Evolutionary conservation across 2,797 vertebrate genomes (phyloP).

Genomic region (Catostomus latipinnis): DNA sequence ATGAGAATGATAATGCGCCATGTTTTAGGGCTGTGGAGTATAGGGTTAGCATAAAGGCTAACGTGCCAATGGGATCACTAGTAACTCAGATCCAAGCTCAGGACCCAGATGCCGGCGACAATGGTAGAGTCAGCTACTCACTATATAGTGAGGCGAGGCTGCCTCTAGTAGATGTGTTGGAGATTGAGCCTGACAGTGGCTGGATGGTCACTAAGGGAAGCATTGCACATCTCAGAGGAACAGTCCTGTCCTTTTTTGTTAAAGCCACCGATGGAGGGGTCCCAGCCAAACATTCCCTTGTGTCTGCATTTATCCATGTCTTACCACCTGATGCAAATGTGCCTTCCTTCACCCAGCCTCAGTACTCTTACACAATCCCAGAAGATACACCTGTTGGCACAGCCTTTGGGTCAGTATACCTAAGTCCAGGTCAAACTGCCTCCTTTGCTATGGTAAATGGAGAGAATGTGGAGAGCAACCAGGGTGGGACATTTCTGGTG

Average conservation of each 20-base stretch:
- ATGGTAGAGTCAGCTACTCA: constrained; percentile 92
- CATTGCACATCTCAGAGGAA: constrained; percentile 90
- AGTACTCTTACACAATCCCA: constrained; percentile 92
- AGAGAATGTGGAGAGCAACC: constrained; percentile 90
- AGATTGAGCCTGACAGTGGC: constrained; percentile 91
- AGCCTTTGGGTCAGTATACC: constrained; percentile 89
- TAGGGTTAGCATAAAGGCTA: constrained; percentile 90
- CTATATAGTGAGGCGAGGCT: constrained; percentile 87
- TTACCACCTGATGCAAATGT: constrained; percentile 88
- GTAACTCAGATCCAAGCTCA: constrained; percentile 93
- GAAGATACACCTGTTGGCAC: constrained; percentile 91
- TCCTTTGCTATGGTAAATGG: constrained; percentile 84
- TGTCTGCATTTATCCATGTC: constrained; percentile 92
- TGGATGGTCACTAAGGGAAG: constrained; percentile 93
- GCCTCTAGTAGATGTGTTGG: constrained; percentile 86
- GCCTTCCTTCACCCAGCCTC: constrained; percentile 93
- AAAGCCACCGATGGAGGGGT: constrained; percentile 91
- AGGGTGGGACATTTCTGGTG: constrained; percentile 86
- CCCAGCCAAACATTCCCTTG: constrained; percentile 89
- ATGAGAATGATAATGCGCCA: constrained; percentile 96
- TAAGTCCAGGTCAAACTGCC: constrained; percentile 80
- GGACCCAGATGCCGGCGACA: constrained; percentile 89
- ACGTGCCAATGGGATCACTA: constrained; percentile 87
- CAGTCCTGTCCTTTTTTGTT: constrained; percentile 90
- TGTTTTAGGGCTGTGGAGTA: constrained; percentile 91